phyloP scores from a whole-genome alignment of 2,888 invertebrate genomes.

The Agrilus cyanescens region DNA sequence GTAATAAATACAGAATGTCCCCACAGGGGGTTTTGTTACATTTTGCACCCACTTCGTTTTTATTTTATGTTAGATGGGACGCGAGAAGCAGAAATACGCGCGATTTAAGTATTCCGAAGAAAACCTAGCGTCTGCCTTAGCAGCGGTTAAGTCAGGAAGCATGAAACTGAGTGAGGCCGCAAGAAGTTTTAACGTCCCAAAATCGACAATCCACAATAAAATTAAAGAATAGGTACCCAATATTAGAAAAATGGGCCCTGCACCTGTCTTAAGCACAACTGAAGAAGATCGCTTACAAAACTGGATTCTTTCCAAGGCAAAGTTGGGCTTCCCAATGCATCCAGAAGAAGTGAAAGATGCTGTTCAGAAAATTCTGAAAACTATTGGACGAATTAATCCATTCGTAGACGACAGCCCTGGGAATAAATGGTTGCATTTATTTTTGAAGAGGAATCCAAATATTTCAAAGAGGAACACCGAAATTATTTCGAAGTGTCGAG shows the following conservation, averaged over 20 bases:
- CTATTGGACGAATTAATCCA: not conserved
- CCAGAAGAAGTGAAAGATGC: not conserved
- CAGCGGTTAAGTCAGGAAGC: no score
- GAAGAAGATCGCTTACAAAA: not conserved
- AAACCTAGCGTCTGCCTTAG: no score
- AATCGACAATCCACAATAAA: no score
- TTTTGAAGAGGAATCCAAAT: conserved; percentile 18
- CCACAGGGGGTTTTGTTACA: no score
- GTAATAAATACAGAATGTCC: no score
- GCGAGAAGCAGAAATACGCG: no score
- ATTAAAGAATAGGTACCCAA: no score
- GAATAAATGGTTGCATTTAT: conserved; percentile 16
- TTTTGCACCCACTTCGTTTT: no score
- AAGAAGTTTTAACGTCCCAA: no score
- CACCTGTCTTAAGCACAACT: not conserved
- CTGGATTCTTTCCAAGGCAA: conserved; percentile 1
- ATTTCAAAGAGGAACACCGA: conserved; percentile 15
- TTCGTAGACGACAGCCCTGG: not conserved
- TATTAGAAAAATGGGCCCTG: not conserved
- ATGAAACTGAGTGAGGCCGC: no score
- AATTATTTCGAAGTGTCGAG: conserved; percentile 15
- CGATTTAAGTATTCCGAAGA: no score
- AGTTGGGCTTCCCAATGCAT: conserved; percentile 2
- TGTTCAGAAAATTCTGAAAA: conserved; percentile 1
- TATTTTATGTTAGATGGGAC: no score